phyloP scores from a whole-genome alignment of 2,888 invertebrate species.

The Acanthococcus lagerstroemiae region DNA sequence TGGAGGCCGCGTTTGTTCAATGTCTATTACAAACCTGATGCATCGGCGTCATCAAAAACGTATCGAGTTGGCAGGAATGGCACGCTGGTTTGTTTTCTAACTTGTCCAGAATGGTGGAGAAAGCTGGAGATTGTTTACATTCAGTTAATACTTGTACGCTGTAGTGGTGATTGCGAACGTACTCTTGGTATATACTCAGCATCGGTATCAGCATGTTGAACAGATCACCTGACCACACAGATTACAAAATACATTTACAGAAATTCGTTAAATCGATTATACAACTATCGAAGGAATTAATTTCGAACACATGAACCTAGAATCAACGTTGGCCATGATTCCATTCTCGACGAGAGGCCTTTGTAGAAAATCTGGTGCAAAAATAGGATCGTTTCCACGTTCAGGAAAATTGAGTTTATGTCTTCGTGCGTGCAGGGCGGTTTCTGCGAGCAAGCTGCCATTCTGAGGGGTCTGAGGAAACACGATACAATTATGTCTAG shows the following conservation, averaged over 20 bases:
- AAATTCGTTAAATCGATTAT: neutral
- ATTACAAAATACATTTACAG: neutral
- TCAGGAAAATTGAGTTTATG: conserved; percentile 85
- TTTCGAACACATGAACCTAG: conserved; percentile 50
- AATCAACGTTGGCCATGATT: conserved; percentile 87
- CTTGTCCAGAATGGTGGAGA: conserved; percentile 64
- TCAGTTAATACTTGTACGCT: conserved; percentile 84
- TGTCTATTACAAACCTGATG: conserved; percentile 81
- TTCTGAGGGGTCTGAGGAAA: conserved; percentile 79
- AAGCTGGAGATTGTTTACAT: conserved; percentile 73
- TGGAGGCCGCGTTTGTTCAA: too few relatives aligned
- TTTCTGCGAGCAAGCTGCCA: conserved; percentile 88
- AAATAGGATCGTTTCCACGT: conserved; percentile 84
- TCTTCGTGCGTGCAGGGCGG: conserved; percentile 89
- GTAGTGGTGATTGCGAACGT: conserved; percentile 88
- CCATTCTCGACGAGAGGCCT: conserved; percentile 79
- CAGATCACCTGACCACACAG: conserved; percentile 64
- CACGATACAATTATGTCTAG: conserved; percentile 76
- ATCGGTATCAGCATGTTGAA: conserved; percentile 91
- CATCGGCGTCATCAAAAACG: conserved; percentile 87
- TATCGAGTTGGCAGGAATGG: conserved; percentile 74
- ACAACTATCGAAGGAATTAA: neutral
- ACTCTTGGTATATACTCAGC: conserved; percentile 90
- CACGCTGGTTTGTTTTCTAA: conserved; percentile 78
- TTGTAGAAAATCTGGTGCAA: conserved; percentile 90